These are phyloP conservation scores for Platichthys stellatus DNA, from an alignment of 2,113 vertebrate genomes.

Conservation along the genomic window DNA sequence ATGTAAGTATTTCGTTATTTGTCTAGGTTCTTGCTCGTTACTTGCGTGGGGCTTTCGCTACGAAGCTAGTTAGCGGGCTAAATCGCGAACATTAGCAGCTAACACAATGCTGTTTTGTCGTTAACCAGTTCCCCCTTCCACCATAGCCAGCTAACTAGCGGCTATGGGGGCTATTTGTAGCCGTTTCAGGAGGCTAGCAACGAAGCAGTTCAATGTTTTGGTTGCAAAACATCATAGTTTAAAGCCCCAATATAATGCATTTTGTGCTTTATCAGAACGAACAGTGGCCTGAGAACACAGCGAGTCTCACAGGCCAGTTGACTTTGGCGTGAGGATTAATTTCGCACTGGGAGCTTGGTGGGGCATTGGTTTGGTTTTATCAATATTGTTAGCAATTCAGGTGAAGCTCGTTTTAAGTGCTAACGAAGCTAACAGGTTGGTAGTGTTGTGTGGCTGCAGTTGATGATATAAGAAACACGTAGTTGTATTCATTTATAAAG, in stretches of 20 bases:
- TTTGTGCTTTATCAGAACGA: no score
- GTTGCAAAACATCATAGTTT: background rate
- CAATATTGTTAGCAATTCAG: slow-evolving; percentile 49
- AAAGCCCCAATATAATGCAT: background rate
- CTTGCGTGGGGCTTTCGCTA: slow-evolving; percentile 52
- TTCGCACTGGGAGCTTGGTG: background rate
- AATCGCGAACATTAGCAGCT: slow-evolving; percentile 77
- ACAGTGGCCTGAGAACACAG: background rate
- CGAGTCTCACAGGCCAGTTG: background rate
- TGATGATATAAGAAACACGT: no score
- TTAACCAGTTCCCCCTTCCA: slow-evolving; percentile 66
- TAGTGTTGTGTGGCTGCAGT: background rate
- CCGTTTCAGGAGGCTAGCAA: slow-evolving; percentile 67
- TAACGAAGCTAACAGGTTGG: slow-evolving; percentile 53
- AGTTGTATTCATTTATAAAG: no score
- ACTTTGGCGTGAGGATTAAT: slow-evolving; percentile 28
- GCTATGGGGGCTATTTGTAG: slow-evolving; percentile 79
- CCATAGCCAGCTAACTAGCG: slow-evolving; percentile 78
- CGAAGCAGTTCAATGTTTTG: slow-evolving; percentile 24
- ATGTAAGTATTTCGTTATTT: slow-evolving; percentile 8
- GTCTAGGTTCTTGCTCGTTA: background rate
- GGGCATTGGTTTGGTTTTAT: slow-evolving; percentile 59
- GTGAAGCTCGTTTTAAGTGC: slow-evolving; percentile 39
- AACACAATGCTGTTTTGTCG: slow-evolving; percentile 75
- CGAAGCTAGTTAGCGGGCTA: slow-evolving; percentile 84